Conservation (phyloP, 2,113 vertebrate species). For the Orientallactaga bullata region DNA sequence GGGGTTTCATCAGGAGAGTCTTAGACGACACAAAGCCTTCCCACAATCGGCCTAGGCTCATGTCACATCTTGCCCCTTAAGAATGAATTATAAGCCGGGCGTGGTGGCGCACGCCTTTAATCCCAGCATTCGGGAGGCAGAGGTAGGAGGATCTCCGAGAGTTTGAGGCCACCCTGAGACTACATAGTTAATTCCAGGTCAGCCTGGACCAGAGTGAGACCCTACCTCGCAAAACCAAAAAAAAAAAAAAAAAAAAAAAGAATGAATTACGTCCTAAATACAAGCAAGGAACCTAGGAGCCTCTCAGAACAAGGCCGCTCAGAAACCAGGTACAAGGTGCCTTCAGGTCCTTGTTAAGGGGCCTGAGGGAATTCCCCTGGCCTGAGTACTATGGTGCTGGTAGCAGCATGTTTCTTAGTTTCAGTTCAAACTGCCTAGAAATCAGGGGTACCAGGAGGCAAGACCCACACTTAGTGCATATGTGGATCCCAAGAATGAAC, state of each 20-base stretch:
- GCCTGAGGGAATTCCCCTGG: neutral
- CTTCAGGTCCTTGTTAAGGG: neutral
- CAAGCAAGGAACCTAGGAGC: neutral
- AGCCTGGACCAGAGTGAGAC: too few species aligned
- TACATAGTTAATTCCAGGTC: too few species aligned
- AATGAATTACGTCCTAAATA: neutral
- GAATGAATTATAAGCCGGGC: neutral
- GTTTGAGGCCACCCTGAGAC: too few species aligned
- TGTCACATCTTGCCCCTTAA: neutral
- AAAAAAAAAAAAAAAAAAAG: too few species aligned
- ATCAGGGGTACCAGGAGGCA: neutral
- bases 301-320: constrained; percentile 35
- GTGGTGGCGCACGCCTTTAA: too few species aligned
- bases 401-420: neutral
- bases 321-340: neutral
- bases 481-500: constrained; percentile 5
- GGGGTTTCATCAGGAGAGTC: neutral
- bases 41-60: neutral
- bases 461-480: neutral
- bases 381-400: neutral
- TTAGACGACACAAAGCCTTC: neutral
- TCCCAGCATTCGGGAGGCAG: too few species aligned
- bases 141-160: too few species aligned
- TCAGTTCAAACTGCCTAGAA: constrained; percentile 16
- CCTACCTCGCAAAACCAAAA: too few species aligned